Conservation (phyloP, 1,140 invertebrate genomes). For the Scaptodrosophila lebanonensis region DNA sequence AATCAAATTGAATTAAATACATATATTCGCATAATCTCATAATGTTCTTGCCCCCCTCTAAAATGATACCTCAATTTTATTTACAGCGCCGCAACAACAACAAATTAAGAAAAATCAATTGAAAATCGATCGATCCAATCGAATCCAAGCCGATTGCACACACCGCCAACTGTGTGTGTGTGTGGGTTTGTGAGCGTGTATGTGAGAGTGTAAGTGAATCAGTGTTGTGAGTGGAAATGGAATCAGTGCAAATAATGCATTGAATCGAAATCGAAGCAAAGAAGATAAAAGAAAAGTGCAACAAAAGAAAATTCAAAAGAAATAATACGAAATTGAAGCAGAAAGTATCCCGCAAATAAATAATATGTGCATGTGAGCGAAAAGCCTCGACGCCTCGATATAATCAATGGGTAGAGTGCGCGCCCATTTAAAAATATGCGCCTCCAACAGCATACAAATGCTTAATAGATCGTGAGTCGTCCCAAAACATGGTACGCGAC, state of each 20-base stretch:
- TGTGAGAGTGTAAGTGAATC: slow-evolving; percentile 15
- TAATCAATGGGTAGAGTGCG: slow-evolving; percentile 67
- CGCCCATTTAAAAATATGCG: slow-evolving; percentile 69
- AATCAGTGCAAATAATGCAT: slow-evolving; percentile 15
- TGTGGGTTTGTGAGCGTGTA: slow-evolving; percentile 11
- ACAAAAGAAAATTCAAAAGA: slow-evolving; percentile 24
- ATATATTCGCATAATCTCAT: slow-evolving; percentile 6
- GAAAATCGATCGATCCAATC: slow-evolving; percentile 18
- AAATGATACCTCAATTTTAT: slow-evolving; percentile 16
- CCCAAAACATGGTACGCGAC: slow-evolving; percentile 97
- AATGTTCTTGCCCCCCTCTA: slow-evolving; percentile 1
- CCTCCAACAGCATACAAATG: slow-evolving; percentile 65
- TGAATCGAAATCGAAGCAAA: slow-evolving; percentile 17
- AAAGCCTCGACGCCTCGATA: slow-evolving; percentile 15
- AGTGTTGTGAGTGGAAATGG: slow-evolving; percentile 2
- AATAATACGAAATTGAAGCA: slow-evolving; percentile 41
- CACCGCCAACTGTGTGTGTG: slow-evolving; percentile 1
- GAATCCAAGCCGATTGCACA: no score
- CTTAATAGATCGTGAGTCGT: slow-evolving; percentile 62
- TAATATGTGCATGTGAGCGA: neutral
- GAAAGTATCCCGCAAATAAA: slow-evolving; percentile 20
- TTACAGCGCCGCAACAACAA: slow-evolving; percentile 24
- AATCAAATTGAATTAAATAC: slow-evolving; percentile 11
- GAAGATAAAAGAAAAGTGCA: slow-evolving; percentile 26
- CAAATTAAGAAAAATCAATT: slow-evolving; percentile 12